These are phyloP conservation scores for Lasioglossum malachurum DNA, from an alignment of 2,888 invertebrate genomes.

Conservation along the genomic window DNA sequence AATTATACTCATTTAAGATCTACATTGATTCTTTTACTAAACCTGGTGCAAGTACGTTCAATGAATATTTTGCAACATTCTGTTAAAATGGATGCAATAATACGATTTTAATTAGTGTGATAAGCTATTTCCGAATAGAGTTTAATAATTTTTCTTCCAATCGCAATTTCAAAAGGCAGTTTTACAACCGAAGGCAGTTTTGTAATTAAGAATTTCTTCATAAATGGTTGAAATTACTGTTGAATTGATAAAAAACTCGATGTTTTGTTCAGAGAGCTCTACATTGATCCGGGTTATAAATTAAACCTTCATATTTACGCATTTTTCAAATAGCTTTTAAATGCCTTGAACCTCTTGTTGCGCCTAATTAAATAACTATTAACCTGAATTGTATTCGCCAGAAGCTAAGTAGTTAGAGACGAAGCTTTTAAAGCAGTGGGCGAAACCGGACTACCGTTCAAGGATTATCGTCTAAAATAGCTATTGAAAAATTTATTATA, in stretches of 20 bases:
- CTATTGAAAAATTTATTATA: neutral
- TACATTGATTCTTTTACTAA: neutral
- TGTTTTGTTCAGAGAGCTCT: neutral
- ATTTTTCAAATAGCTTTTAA: neutral
- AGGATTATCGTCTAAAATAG: too few relatives aligned
- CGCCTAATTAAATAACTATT: neutral
- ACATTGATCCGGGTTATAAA: neutral
- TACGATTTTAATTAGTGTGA: neutral
- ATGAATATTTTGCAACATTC: neutral
- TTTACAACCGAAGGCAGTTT: neutral
- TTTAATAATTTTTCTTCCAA: neutral
- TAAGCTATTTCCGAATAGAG: neutral
- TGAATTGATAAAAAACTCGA: neutral
- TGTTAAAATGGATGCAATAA: neutral
- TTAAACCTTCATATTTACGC: neutral
- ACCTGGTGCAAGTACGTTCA: neutral
- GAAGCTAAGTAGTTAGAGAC: neutral
- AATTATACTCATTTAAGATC: too few relatives aligned
- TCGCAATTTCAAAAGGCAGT: neutral
- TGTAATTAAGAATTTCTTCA: neutral
- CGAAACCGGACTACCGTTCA: neutral
- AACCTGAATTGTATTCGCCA: neutral
- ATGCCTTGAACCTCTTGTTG: neutral
- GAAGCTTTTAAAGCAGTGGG: neutral
- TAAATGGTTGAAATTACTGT: neutral